Evolutionary conservation across 2,113 vertebrate species (phyloP), one percentile per base, ranked within the genome.

Genomic region (Pachypanchax playfairii): DNA sequence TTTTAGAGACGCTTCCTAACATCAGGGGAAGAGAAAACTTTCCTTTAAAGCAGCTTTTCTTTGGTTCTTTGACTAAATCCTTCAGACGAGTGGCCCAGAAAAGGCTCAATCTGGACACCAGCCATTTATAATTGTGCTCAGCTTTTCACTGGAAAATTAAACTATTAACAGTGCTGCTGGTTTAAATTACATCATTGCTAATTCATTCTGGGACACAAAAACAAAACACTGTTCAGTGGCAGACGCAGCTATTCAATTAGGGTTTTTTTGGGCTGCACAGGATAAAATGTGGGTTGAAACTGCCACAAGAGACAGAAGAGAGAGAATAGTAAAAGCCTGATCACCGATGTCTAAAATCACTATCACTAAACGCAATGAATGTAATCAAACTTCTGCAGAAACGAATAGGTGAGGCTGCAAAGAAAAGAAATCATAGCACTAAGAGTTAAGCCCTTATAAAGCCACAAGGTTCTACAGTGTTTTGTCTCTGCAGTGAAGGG

Each of bases 1-100:
- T 80, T 79, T 78, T 81, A 62, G 11, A 80, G 75, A 82, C 61
- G 48, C 67, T 74, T 76, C 70, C 65, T 73, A 33, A 53, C 29
- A 43, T 63, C 28, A 61, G 11, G 1, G 11, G 6, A 47, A 9
- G 64, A 55, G 36, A 61, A 65, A 49, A 31, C 10, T 29, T 65
- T 11, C 11, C 18, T 61, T 68, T 44, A 22, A 55, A 62, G 61
- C 7, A 25, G 51, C 43, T 56, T 66, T 79, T 63, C 43, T 81
- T 48, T 66, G 57, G 50, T 50, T 67, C 70, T 48, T 87, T 79
- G 57, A 77, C 50, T 31, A 51, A 49, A 66, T 70, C 51, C 48
- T 61, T 42, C 48, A 66, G 56, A 52, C 21, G 48, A 75, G 75
- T 61, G 8, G 73, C 53, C 49, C 20, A 38, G 58, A 69, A 38